Evolutionary conservation across 2,888 invertebrate species (phyloP), one percentile per base, ranked within the genome.

Genomic region (Teleiodes luculella): DNA sequence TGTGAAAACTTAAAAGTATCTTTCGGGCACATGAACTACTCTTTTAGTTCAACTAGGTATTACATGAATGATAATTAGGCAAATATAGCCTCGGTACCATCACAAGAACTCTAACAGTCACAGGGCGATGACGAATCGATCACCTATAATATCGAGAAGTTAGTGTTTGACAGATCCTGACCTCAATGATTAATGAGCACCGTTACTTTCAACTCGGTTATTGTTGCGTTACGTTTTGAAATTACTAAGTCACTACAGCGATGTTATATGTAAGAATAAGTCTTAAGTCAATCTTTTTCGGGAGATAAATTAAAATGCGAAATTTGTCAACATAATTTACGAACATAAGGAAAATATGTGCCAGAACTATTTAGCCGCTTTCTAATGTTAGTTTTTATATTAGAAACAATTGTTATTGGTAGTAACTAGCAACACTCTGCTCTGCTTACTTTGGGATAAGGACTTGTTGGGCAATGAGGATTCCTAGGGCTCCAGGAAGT

Each of bases 101-200:
- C 41, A 58, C 48, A 53, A 55, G 57, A 52, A 60, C 70, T 67
- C n/a, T n/a, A n/a, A n/a, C n/a, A n/a, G n/a, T n/a, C n/a, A n/a
- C 68, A 65, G 63, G 60, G 66, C 67, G 71, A 80, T 83, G 85
- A 85, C 77, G 74, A 80, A 80, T 79, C 77, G 72, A 69, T 76
- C 74, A 72, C 72, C 66, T 70, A 76, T 79, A 78, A 79, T 78
- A 77, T 77, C 75, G 70, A 58, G 66, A 70, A 31, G 70, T 74
- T 71, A 71, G 71, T 72, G 73, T 78, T 76, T 81, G 82, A 80
- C 78, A 76, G 78, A 80, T 76, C 76, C 70, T 80, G 83, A 84
- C 88, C 88, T 74, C 80, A 76, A 86, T 88, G 83, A 86, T 86
- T 86, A 89, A 88, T 77, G 78, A 76, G 71, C 62, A 83, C 87